These are phyloP conservation scores for Erpetoichthys calabaricus DNA, from an alignment of 2,797 vertebrate species.

Conservation along the genomic window DNA sequence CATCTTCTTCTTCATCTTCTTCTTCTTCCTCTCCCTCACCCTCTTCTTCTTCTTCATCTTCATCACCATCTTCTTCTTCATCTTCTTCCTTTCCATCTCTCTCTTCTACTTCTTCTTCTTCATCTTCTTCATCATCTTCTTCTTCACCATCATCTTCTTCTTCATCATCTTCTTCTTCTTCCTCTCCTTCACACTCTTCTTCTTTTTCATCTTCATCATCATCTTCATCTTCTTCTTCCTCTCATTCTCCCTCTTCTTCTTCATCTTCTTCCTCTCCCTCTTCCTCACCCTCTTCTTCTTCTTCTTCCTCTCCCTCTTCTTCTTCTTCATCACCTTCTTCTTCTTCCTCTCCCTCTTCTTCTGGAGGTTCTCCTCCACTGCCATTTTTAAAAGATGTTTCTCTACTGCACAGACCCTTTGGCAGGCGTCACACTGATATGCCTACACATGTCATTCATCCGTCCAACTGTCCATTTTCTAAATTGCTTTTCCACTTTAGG, in stretches of 20 bases:
- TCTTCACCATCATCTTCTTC: slow-evolving; percentile 42
- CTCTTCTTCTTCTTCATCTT: slow-evolving; percentile 19
- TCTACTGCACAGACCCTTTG: too few species aligned
- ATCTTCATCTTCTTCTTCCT: slow-evolving; percentile 6
- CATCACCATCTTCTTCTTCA: slow-evolving; percentile 7
- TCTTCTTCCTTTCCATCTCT: slow-evolving; percentile 27
- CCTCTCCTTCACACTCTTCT: slow-evolving; percentile 8
- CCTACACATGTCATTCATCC: too few species aligned
- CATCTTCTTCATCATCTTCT: too few species aligned
- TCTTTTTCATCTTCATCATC: too few species aligned
- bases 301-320: neutral
- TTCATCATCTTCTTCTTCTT: slow-evolving; percentile 36
- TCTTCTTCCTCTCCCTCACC: slow-evolving; percentile 19
- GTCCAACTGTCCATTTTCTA: too few species aligned
- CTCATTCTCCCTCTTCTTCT: slow-evolving; percentile 12
- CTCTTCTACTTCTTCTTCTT: slow-evolving; percentile 31
- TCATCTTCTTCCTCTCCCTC: slow-evolving; percentile 6
- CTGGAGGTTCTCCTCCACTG: neutral
- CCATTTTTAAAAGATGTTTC: too few species aligned
- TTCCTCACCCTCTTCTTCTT: neutral
- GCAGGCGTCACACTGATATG: too few species aligned
- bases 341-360: neutral
- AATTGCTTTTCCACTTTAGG: too few species aligned
- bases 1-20: too few species aligned
- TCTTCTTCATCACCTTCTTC: neutral